Conservation (phyloP, 2,888 invertebrate species). For the Gandaritis pyraliata region DNA sequence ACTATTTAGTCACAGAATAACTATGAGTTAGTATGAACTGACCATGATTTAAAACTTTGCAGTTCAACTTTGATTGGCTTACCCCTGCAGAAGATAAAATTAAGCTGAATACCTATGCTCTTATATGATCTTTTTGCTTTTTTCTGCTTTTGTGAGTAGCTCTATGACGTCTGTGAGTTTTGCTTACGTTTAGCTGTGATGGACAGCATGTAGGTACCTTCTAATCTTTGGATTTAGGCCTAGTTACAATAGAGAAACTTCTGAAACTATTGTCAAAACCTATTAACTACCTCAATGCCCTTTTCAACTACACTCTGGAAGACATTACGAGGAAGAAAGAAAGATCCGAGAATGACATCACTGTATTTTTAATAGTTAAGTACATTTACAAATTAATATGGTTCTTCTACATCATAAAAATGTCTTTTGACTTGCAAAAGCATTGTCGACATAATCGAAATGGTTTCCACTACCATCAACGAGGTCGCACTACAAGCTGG, state of each 20-base stretch:
- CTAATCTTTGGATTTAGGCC: no score
- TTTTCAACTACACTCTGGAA: background rate
- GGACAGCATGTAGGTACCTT: no score
- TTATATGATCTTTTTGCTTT: background rate
- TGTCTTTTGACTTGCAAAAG: conserved; percentile 78
- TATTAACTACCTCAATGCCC: background rate
- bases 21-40: no score
- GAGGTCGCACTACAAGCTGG: background rate
- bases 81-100: no score
- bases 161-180: no score
- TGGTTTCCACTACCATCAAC: conserved; percentile 2
- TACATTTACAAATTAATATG: conserved; percentile 23
- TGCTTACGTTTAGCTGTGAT: no score
- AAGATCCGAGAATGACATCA: background rate
- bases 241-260: no score
- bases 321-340: background rate
- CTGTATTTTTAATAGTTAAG: background rate
- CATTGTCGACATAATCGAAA: conserved; percentile 43
- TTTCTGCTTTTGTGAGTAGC: no score
- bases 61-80: no score
- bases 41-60: no score
- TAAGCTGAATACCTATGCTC: no score
- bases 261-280: background rate
- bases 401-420: conserved; percentile 46
- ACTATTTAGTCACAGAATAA: no score